Base-by-base conservation (phyloP, 2,888 invertebrate species). In the Uloborus plumipes region DNA sequence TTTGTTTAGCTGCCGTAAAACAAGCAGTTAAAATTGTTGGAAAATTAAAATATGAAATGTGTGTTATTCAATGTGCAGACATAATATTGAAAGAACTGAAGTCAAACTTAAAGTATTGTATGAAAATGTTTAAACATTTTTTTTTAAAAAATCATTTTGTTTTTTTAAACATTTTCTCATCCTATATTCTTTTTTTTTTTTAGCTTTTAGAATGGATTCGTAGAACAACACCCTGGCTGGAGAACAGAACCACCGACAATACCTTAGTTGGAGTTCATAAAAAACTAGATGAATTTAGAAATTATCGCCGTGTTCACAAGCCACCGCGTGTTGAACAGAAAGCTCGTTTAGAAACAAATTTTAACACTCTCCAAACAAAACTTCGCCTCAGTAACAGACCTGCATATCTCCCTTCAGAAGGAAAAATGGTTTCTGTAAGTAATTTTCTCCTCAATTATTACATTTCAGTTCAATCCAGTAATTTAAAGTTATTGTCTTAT, bases 281-380 rank as follows among this genome's bases (percentile, higher is more conserved):
- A 91, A 98, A 98, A 90, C 92, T 99, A 88, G 98, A 99, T 89
- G 99, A 99, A 90, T 99, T 99, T 91, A 95, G 99, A 89, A 98
- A 98, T 88, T 99, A 99, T 91, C 93, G 97, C 89, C 95, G 99
- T 90, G 96, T 96, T 90, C 98, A 99, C 91, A 99, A 99, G 92
- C 99, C 99, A 81, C 99, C 99, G 88, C 96, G 99, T 89, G 98
- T 99, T 86, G 98, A 99, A 90, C 98, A 99, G 90, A 99, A 99
- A 90, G 98, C 98, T 88, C 96, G 97, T 90, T 92, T 99, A 88
- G 99, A 99, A 92, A 99, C 99, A 87, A 98, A 98, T 91, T 99
- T 99, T 92, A 99, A 99, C 92, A 99, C 99, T 82, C 92, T 99
- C 88, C 99, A 99, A 91, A 99, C 99, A 85, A 97, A 99, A 89